Percentiles rank a stretch among this genome's conserved stretches.
These are phyloP conservation scores for Anguilla japonica DNA, from an alignment of 2,113 vertebrate genomes.

Conservation along the genomic window DNA sequence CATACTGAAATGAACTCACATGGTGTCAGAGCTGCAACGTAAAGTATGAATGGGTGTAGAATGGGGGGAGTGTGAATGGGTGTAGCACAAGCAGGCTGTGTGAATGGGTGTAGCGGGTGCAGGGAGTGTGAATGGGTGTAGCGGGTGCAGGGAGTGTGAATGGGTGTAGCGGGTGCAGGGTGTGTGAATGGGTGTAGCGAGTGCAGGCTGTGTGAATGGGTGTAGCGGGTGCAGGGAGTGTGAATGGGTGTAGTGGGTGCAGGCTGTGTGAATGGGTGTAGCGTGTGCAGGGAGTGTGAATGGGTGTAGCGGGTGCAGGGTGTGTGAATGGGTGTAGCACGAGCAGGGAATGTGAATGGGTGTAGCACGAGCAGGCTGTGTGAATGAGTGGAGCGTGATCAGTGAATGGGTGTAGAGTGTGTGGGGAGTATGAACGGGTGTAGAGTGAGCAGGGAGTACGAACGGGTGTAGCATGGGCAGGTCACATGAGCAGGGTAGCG, in stretches of 20 bases:
- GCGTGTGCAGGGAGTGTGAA: slow-evolving; percentile 2
- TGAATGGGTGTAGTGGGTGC: neutral
- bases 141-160: neutral
- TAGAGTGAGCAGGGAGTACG: neutral
- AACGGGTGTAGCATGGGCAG: neutral
- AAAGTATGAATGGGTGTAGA: too few relatives aligned
- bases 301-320: neutral
- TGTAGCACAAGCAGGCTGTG: too few relatives aligned
- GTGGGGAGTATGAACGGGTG: neutral
- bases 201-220: neutral
- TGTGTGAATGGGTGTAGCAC: neutral
- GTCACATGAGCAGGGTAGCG: slow-evolving; percentile 38
- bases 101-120: too few relatives aligned
- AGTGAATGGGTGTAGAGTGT: neutral
- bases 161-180: neutral
- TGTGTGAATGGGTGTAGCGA: neutral
- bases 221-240: neutral
- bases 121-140: neutral
- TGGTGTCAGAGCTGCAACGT: too few relatives aligned
- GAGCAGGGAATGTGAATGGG: too few relatives aligned
- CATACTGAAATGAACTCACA: too few relatives aligned
- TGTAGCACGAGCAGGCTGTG: neutral
- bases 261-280: neutral
- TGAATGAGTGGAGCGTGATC: neutral
- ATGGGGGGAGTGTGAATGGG: too few relatives aligned